Conservation (phyloP, 2,113 vertebrate species). For the Lophotis ruficrista region DNA sequence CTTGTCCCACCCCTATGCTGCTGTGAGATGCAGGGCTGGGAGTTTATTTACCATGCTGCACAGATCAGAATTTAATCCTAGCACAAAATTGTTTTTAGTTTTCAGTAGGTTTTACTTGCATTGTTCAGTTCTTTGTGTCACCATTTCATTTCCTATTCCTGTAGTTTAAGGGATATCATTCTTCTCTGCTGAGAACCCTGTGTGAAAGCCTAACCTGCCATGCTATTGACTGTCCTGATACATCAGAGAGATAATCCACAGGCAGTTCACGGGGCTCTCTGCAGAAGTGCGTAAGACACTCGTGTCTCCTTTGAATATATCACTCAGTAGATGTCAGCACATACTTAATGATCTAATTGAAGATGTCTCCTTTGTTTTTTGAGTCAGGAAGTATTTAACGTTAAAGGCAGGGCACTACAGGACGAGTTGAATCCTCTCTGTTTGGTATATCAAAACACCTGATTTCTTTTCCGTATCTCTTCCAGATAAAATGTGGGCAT, state of each 20-base stretch:
- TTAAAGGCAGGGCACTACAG: neutral
- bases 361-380: neutral
- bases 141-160: neutral
- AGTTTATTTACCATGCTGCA: neutral
- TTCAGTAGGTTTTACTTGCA: neutral
- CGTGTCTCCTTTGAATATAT: neutral
- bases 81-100: neutral
- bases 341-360: neutral
- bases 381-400: neutral
- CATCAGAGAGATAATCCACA: neutral
- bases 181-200: neutral
- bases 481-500: neutral
- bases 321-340: neutral
- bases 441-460: neutral
- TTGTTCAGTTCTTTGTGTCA: neutral
- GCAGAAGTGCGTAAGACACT: neutral
- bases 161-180: neutral
- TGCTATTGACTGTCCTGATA: neutral
- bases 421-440: neutral
- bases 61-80: neutral
- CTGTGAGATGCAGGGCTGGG: neutral
- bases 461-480: neutral
- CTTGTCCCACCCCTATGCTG: slow-evolving; percentile 31
- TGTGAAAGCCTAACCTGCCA: neutral
- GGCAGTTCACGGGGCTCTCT: neutral